Conservation (phyloP, 2,797 vertebrate genomes). For the Spea hammondii region DNA sequence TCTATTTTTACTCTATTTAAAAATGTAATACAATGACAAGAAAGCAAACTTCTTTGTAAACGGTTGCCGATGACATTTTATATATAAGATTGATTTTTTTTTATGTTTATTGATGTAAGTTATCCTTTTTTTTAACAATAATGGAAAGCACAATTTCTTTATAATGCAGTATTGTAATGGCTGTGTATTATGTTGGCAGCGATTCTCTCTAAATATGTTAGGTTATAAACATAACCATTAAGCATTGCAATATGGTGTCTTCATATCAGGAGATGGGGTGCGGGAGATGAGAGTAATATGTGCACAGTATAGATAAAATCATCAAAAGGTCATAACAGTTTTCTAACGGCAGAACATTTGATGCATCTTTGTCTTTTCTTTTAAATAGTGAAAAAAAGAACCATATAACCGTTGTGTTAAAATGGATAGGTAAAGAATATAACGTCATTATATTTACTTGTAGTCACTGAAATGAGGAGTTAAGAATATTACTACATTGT, state of each 20-base stretch:
- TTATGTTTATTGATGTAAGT: slow-evolving; percentile 6
- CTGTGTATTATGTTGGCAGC: slow-evolving; percentile 14
- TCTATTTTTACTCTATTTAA: background rate
- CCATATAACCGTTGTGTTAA: too few relatives aligned
- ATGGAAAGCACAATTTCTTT: slow-evolving; percentile 4
- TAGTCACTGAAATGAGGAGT: too few relatives aligned
- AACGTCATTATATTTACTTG: too few relatives aligned
- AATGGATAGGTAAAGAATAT: too few relatives aligned
- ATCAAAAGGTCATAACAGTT: slow-evolving; percentile 5
- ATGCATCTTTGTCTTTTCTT: background rate
- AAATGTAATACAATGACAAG: background rate
- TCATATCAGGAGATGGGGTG: background rate
- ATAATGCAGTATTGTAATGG: slow-evolving; percentile 13
- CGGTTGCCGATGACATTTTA: background rate
- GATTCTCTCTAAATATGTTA: slow-evolving; percentile 9
- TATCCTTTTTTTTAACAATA: background rate
- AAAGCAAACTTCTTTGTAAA: background rate
- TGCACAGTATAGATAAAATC: background rate
- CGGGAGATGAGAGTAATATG: slow-evolving; percentile 11
- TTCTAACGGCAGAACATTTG: background rate
- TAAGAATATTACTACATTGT: too few relatives aligned
- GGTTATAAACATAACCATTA: slow-evolving; percentile 35
- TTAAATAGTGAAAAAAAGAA: too few relatives aligned
- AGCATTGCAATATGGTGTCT: slow-evolving; percentile 9
- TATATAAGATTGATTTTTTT: slow-evolving; percentile 17